Evolutionary conservation across 2,888 invertebrate genomes (phyloP), one percentile per base, ranked within the genome.

Genomic region (Melolontha melolontha): DNA sequence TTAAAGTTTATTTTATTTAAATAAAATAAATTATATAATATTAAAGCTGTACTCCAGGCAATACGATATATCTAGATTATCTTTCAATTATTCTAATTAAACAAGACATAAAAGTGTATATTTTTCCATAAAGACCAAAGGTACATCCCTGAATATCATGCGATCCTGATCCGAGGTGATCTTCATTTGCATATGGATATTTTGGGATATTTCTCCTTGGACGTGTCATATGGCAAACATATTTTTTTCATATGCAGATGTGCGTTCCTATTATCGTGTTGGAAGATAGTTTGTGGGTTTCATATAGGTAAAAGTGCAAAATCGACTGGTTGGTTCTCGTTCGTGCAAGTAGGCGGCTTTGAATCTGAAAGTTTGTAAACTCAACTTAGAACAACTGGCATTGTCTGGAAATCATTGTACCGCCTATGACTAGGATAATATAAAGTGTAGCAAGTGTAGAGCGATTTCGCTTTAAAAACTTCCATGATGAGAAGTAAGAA

Each of bases 141-240:
- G 14, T 52, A 52, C 40, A 44, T 63, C 42, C 51, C 68, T 51
- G 11, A 8, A 64, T 42, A 50, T 71, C 51, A 68, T 72, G 71
- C 40, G 51, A 51, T 67, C 75, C 75, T 74, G 52, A 44, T 74
- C 67, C 49, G 68, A 72, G 68, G 68, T 70, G 72, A 72, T 72
- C 72, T 73, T 75, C 75, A 75, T 75, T 75, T 75, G 74, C 75
- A 75, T 75, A 74, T 72, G 59, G 59, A 59, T 59, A 59, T 59
- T 59, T 59, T 44, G 34, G 59, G 29, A 44, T 59, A 59, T 44
- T 59, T 44, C 57, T 14, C 7, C 14, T 22, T n/a, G 42, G 44
- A 42, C 57, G 14, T 8, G 59, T 47, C 59, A 59, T 59, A 59
- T 59, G 44, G 14, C 44, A 29, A 27, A 44, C 7, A 55, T 40